Evolutionary conservation across 1,140 invertebrate genomes (phyloP), one percentile per base, ranked within the genome.

Genomic region (Zaprionus nigranus): DNA sequence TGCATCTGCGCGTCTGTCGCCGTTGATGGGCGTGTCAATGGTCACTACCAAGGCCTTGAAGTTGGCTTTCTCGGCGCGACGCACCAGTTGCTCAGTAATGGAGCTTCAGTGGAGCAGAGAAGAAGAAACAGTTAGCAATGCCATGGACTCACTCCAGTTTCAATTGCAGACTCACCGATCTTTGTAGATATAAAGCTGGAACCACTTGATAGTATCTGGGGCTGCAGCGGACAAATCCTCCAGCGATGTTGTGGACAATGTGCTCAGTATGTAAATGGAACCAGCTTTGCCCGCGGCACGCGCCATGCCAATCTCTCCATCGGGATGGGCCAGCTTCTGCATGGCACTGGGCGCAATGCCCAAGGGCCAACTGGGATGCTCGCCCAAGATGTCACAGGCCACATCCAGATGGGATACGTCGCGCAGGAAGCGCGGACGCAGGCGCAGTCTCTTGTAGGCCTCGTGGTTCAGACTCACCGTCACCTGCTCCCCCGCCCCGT

Each of bases 271-370:
- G 87, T 96, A 98, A 51, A 98, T 94, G 1, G 96, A 96, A 5
- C 95, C 95, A 60, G 95, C 93, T 40, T 93, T 93, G 77, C 95
- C 94, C 13, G 96, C 97, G 82, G 97, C 98, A 97, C 78, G 56
- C 2, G 95, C 97, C 92, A 95, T 97, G 57, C 96, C 98, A 66
- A 95, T 93, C 94, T 99, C 98, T 12, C 98, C 98, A 57, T 98
- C 96, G 2, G 96, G 95, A 94, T 98, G 96, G 0, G 98, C 97
- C 97, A 99, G 96, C 82, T 95, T 95, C 90, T 99, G 98, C 97
- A 99, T 98, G 0, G 98, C 98, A 9, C 97, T 97, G 2, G 98
- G 98, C 0, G 98, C 95, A 61, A 99, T 95, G 4, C 97, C 97
- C 26, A 99, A 92, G 0, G 98, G 98, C 93, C 97, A 95, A 2